Evolutionary conservation across 2,113 vertebrate species (phyloP), one percentile per base, ranked within the genome.

Genomic region (Nanorana parkeri): DNA sequence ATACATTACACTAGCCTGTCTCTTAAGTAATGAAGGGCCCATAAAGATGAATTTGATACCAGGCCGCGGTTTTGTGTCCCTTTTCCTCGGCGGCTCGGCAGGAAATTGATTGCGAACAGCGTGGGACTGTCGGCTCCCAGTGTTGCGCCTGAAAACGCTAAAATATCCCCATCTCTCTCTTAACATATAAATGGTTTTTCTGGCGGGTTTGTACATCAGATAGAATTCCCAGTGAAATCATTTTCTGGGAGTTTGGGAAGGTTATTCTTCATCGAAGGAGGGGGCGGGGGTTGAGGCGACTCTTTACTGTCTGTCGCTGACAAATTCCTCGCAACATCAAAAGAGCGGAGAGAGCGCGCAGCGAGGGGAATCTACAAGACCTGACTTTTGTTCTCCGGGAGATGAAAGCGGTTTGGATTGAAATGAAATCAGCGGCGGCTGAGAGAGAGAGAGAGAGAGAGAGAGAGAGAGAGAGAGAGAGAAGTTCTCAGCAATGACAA

Each of bases 161-260:
- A 81, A 81, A 81, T 74, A 81, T 74, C 55, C n/a, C 58, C 28
- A 56, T 81, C 66, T 81, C 63, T 74, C 68, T 81, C 64, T 81
- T 81, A 81, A 81, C 69, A 81, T 81, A 81, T 81, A 81, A 81
- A 74, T 81, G 80, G 64, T 56, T 81, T 81, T 73, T 63, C 69
- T 81, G 68, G 28, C 21, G 28, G 65, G 68, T 73, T 32, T 51
- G 15, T 17, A 41, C 21, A 41, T 77, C 19, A 73, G 60, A 74
- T 74, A 81, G 66, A 56, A 81, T 81, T 81, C 63, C 69, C 29
- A 4, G 10, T n/a, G 5, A 74, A 74, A 81, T 81, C 19, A 81
- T 81, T 81, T 66, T 10, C 51, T 24, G 52, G 28, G 61, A 29
- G 69, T 66, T 71, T 54, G 79, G 29, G 68, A 72, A 73, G 36